Evolutionary conservation across 2,113 vertebrate genomes (phyloP).

Genomic region (Oncorhynchus keta): DNA sequence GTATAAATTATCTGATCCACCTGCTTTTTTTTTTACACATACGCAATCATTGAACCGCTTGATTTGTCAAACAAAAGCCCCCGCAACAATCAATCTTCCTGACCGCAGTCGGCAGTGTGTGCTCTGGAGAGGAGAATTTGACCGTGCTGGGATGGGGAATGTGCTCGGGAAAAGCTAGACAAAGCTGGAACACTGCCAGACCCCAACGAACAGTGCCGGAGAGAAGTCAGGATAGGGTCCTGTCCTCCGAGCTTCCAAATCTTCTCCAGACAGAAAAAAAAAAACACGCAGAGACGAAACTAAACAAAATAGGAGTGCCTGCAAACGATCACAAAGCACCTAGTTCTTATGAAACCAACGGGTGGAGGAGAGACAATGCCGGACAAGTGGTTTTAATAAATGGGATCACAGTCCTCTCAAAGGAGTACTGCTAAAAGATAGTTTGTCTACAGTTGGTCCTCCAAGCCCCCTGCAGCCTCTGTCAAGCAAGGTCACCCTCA

Average conservation of each 20-base stretch:
- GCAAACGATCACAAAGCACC: slow-evolving; percentile 63
- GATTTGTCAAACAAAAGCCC: slow-evolving; percentile 70
- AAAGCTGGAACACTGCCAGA: slow-evolving; percentile 70
- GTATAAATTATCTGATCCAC: slow-evolving; percentile 45
- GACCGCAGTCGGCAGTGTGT: slow-evolving; percentile 58
- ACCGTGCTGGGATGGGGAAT: slow-evolving; percentile 62
- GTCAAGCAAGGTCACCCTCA: slow-evolving; percentile 54
- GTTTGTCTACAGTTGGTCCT: slow-evolving; percentile 59
- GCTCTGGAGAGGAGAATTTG: slow-evolving; percentile 56
- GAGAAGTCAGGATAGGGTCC: slow-evolving; percentile 43
- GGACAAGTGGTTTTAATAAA: slow-evolving; percentile 71
- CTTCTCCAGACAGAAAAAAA: not conserved
- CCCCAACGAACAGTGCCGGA: slow-evolving; percentile 20
- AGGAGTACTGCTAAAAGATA: slow-evolving; percentile 63
- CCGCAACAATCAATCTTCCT: slow-evolving; percentile 58
- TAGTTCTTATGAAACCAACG: slow-evolving; percentile 49
- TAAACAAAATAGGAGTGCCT: slow-evolving; percentile 50
- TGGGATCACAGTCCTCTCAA: slow-evolving; percentile 62
- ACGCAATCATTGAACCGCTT: slow-evolving; percentile 44
- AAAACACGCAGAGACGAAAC: slow-evolving; percentile 49
- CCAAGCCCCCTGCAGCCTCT: slow-evolving; percentile 22
- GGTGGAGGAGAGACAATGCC: slow-evolving; percentile 39
- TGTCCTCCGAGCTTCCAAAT: not conserved
- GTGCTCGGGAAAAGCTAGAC: slow-evolving; percentile 59
- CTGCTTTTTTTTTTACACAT: slow-evolving; percentile 37